Evolutionary conservation across 2,888 invertebrate species (phyloP), one percentile per base, ranked within the genome.

Genomic region (Pyrgus malvae): DNA sequence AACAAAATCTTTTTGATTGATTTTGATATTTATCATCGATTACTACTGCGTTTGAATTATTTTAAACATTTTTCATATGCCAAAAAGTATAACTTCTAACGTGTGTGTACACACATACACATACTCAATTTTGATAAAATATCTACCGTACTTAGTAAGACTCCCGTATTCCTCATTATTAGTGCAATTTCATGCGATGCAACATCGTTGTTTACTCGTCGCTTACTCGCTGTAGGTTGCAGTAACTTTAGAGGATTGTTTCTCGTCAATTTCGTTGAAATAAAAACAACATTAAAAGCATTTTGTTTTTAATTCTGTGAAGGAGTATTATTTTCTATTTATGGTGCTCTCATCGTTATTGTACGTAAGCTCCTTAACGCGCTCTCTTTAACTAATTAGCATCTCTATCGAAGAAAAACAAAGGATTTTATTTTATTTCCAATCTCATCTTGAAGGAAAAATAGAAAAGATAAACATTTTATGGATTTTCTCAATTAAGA

Each of bases 391-490:
- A 41, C 42, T 51, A 51, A 51, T 51, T 51, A 51, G 42, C 19
- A 50, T 50, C 41, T 42, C 50, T 35, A 42, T 51, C 42, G 42
- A 35, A 49, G 23, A n/a, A 42, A 42, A 51, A 51, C 50, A 50
- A 50, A 25, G 50, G 41, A n/a, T 23, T 42, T 50, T 33, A 50
- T 50, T 50, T 29, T 45, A 21, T 45, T 46, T 46, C 11, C 31
- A 0, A 56, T 57, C 12, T 25, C 35, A 21, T 33, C 7, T 14
- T 27, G 14, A 48, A 48, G 42, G 55, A 54, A 61, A 58, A 56
- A 54, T 44, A 55, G 41, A 60, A 51, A 58, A 42, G 41, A 48
- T 63, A 61, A 61, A 62, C 58, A 62, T 58, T 60, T 58, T 55
- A 56, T 61, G 19, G 9, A 31, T 11, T 19, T 19, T 17, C 19